These are phyloP conservation scores for Hedychridium roseum DNA, from an alignment of 2,888 invertebrate genomes.

Conservation along the genomic window DNA sequence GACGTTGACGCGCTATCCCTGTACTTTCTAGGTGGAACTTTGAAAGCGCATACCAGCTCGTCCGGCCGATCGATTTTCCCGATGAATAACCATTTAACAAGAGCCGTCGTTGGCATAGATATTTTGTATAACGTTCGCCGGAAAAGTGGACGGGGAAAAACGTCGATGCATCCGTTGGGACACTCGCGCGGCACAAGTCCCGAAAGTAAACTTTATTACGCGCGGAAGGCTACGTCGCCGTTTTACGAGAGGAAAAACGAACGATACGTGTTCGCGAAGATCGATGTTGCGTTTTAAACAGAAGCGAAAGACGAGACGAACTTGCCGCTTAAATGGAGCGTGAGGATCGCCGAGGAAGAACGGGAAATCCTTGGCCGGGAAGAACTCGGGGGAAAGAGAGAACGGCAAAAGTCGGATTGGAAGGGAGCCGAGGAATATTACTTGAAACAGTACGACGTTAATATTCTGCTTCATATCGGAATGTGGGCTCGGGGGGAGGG, in stretches of 20 bases:
- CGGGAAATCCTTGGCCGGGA: neutral
- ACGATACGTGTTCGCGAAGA: no score
- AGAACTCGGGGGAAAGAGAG: neutral
- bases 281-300: neutral
- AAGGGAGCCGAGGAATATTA: constrained; percentile 24
- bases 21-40: no score
- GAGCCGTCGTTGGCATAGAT: no score
- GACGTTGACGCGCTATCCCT: constrained; percentile 37
- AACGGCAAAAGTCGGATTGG: constrained; percentile 2
- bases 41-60: no score
- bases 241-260: neutral
- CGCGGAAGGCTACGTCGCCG: neutral
- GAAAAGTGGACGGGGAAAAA: no score
- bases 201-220: neutral
- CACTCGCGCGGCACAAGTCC: neutral
- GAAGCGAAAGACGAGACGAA: neutral
- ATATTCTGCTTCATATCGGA: constrained; percentile 29
- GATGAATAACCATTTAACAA: no score
- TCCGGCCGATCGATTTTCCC: neutral
- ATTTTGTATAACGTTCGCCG: no score
- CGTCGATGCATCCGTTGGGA: no score
- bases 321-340: neutral
- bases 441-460: constrained; percentile 26
- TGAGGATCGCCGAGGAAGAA: neutral
- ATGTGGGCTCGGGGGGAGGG: neutral